Evolutionary conservation across 2,797 vertebrate species (phyloP).

Genomic region (Epinephelus awoara): DNA sequence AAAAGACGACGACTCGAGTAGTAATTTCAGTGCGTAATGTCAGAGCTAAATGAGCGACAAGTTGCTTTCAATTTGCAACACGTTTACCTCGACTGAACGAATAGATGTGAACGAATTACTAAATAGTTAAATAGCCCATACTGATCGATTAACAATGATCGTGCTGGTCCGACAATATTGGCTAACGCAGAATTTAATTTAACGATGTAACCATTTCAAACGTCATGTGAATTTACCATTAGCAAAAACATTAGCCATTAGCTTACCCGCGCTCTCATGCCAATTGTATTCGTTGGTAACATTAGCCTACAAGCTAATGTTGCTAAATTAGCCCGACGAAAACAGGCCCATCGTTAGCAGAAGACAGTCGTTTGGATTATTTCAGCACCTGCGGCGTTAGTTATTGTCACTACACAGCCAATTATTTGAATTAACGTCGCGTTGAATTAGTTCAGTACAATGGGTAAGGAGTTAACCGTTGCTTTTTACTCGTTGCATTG

Average conservation of each 20-base stretch:
- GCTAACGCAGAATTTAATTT: rapidly evolving
- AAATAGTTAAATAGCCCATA: not conserved
- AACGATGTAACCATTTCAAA: not conserved
- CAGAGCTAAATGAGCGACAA: not conserved
- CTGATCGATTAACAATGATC: not conserved
- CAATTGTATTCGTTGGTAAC: not conserved
- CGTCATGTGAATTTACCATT: not conserved
- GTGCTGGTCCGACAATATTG: rapidly evolving
- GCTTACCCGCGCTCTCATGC: slow-evolving; percentile 48
- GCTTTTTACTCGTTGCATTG: slow-evolving; percentile 44
- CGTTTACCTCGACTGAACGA: not conserved
- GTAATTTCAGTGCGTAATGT: slow-evolving; percentile 49
- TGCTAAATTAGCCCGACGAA: slow-evolving; percentile 53
- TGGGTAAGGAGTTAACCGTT: slow-evolving; percentile 35
- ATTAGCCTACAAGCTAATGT: slow-evolving; percentile 64
- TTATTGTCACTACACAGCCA: slow-evolving; percentile 16
- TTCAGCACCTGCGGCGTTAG: not conserved
- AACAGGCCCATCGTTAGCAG: slow-evolving; percentile 41
- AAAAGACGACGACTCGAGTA: not conserved
- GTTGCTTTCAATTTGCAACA: not conserved
- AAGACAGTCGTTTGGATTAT: not conserved
- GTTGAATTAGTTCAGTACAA: not conserved
- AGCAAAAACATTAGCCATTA: slow-evolving; percentile 59
- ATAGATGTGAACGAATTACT: not conserved
- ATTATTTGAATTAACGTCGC: not conserved